Percentiles rank a stretch among this genome's conserved stretches.
These are phyloP conservation scores for Watersipora subatra DNA, from an alignment of 1,140 invertebrate genomes.

Conservation along the genomic window DNA sequence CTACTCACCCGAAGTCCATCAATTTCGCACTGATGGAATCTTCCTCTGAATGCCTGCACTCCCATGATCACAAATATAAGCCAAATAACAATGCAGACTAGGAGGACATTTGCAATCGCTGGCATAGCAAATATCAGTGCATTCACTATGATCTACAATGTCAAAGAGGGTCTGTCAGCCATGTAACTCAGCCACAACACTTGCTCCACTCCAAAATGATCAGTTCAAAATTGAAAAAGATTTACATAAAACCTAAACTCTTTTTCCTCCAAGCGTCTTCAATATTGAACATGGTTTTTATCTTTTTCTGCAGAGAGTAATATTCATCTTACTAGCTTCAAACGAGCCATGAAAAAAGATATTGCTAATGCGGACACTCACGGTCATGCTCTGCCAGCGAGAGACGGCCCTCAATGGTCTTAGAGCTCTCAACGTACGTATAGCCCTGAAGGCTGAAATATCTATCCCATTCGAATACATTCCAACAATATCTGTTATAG, in stretches of 20 bases:
- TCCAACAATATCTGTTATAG: conserved; percentile 23
- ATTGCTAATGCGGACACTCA: no score
- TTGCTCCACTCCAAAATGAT: no score
- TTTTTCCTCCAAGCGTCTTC: no score
- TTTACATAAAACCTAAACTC: no score
- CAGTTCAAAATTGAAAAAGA: no score
- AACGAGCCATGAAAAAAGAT: no score
- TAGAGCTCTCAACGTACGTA: conserved; percentile 76
- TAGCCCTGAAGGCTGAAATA: conserved; percentile 59
- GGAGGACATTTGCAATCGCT: conserved; percentile 81
- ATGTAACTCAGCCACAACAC: neutral
- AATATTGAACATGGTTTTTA: no score
- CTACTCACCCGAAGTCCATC: neutral
- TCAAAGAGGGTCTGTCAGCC: no score
- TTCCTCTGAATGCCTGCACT: conserved; percentile 71
- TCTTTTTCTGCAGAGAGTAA: no score
- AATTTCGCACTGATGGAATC: conserved; percentile 67
- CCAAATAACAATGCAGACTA: conserved; percentile 83
- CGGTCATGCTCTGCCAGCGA: conserved; percentile 89
- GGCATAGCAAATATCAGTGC: conserved; percentile 85
- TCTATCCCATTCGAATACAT: conserved; percentile 19
- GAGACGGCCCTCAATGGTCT: conserved; percentile 78
- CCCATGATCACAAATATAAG: conserved; percentile 85
- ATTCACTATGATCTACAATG: conserved; percentile 74
- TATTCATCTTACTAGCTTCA: no score